Evolutionary conservation across 2,113 vertebrate species (phyloP), one percentile per base, ranked within the genome.

Genomic region (Tyrannus savana): DNA sequence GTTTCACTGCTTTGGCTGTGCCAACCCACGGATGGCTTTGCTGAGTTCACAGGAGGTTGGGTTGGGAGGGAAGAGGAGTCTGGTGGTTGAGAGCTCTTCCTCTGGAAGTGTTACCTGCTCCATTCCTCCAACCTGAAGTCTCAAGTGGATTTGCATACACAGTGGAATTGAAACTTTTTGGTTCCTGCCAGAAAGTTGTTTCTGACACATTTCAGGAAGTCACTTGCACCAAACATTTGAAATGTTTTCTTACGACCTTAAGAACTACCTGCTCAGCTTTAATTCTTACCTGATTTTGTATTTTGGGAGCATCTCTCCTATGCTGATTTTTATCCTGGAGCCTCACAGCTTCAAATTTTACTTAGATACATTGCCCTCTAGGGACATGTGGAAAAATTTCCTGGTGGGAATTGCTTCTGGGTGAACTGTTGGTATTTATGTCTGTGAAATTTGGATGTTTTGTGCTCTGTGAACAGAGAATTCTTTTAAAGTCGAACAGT

Each of bases 401-500:
- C 15, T 41, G 4, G 12, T 88, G 47, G 44, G 50, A 93, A 52
- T 78, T 66, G n/a, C 71, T 60, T 91, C 62, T 95, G 58, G 33
- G 18, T 59, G 25, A 33, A 68, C 28, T 24, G 18, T 1, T 35
- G 19, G 8, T 76, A 60, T 80, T 84, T 81, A 55, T 17, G 12
- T 28, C 63, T 81, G 23, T 89, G 84, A 56, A 78, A 62, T 16
- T 3, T 42, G 46, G 10, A 30, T 56, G 25, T 30, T 90, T 60
- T 77, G 16, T 15, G 33, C 31, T 4, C 35, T 83, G 25, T 74
- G 74, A 80, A 55, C 42, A 88, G 5, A 69, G 55, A 53, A 12
- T 66, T 78, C 58, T 89, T 87, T 90, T 77, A 71, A 87, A 93
- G 44, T 22, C 37, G 81, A 58, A 8, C 22, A 53, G 37, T 24